phyloP scores from a whole-genome alignment of 2,113 vertebrate species.

The Xiphorhynchus elegans region DNA sequence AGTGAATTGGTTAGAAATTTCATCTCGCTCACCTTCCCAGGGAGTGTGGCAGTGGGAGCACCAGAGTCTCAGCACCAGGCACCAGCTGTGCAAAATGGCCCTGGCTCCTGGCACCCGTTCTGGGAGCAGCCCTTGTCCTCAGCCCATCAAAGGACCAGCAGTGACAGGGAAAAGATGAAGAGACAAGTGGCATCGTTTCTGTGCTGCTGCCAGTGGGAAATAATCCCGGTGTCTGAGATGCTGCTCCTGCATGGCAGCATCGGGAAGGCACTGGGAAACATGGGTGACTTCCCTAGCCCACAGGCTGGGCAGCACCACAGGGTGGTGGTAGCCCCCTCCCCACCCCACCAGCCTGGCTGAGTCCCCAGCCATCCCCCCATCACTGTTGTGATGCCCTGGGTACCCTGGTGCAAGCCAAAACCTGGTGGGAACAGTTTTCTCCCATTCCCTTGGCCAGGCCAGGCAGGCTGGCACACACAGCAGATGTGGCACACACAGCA shows the following conservation, averaged over 20 bases:
- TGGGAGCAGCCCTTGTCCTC: not conserved
- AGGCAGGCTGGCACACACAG: not conserved
- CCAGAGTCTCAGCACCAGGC: not conserved
- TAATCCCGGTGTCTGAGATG: not conserved
- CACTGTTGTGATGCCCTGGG: accelerated
- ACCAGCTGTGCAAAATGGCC: not conserved
- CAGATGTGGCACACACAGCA: not conserved
- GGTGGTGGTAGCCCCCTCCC: too few species aligned
- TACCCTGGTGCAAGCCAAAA: accelerated
- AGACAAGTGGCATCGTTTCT: accelerated
- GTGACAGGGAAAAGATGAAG: accelerated
- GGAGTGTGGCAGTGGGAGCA: accelerated
- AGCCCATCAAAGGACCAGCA: not conserved
- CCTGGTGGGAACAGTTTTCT: accelerated
- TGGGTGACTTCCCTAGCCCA: accelerated
- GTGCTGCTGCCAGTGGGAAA: accelerated
- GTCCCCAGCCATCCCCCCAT: accelerated
- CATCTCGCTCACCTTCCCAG: not conserved
- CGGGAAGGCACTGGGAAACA: accelerated
- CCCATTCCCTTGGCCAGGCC: accelerated
- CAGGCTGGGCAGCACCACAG: not conserved
- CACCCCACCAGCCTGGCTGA: accelerated
- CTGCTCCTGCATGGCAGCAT: accelerated
- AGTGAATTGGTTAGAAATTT: not conserved
- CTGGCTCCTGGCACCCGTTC: accelerated